These are phyloP conservation scores for Zophobas morio DNA, from an alignment of 1,140 invertebrate genomes.

Conservation along the genomic window DNA sequence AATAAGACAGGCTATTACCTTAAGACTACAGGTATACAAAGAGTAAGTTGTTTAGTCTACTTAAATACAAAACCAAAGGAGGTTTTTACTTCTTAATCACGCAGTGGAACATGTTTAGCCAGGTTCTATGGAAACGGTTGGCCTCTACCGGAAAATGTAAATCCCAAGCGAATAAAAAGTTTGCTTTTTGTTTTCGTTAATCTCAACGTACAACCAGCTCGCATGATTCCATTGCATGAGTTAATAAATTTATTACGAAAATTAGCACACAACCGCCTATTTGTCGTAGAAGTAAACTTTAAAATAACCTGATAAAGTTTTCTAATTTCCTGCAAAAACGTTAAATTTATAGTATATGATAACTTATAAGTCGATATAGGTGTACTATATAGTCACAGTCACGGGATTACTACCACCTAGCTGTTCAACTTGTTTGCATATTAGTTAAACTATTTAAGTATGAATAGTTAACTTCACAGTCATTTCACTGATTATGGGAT, in stretches of 20 bases:
- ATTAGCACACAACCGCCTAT: constrained; percentile 41
- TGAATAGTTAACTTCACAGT: no score
- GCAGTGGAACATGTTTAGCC: not conserved
- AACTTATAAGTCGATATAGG: no score
- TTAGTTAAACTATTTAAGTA: no score
- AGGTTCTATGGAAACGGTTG: not conserved
- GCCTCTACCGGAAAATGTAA: not conserved
- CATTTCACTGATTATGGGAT: no score
- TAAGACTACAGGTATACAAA: not conserved
- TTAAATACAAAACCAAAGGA: constrained; percentile 2
- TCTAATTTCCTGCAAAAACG: constrained; percentile 36
- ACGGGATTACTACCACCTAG: no score
- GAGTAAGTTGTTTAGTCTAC: constrained; percentile 2
- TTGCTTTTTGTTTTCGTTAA: constrained; percentile 11
- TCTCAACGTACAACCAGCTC: constrained; percentile 2
- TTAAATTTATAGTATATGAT: not conserved
- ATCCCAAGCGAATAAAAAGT: not conserved
- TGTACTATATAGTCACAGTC: no score
- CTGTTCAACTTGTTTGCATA: no score
- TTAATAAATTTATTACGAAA: constrained; percentile 39
- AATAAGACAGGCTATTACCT: constrained; percentile 10
- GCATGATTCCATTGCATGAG: constrained; percentile 36
- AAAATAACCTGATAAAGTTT: constrained; percentile 26
- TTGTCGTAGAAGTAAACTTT: constrained; percentile 39
- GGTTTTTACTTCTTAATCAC: constrained; percentile 4